phyloP scores from a whole-genome alignment of 2,888 invertebrate species.

The Beris chalybata region DNA sequence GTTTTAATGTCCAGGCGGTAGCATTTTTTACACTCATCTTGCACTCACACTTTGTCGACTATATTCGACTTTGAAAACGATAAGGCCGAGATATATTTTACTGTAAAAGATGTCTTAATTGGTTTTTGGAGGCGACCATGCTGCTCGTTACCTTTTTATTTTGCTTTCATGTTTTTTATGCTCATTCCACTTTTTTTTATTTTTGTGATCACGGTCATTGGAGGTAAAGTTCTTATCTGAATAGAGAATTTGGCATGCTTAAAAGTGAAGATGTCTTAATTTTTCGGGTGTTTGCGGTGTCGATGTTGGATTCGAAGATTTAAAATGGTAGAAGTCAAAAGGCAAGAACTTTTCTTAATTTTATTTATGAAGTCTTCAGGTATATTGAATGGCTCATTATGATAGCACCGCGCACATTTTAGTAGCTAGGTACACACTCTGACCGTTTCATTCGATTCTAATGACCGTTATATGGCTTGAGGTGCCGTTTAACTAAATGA shows the following conservation, averaged over 20 bases:
- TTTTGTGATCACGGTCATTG: constrained; percentile 9
- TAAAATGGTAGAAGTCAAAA: constrained; percentile 10
- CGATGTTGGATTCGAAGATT: not conserved
- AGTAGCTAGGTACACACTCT: no score
- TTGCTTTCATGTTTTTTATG: constrained; percentile 15
- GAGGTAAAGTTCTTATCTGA: constrained; percentile 26
- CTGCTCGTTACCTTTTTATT: constrained; percentile 20
- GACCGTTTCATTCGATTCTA: no score
- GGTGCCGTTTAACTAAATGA: no score
- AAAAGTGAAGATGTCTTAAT: constrained; percentile 27
- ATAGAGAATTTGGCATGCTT: constrained; percentile 28
- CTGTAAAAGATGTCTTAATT: constrained; percentile 34
- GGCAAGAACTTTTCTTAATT: constrained; percentile 13
- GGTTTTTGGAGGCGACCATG: constrained; percentile 33
- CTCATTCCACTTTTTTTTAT: constrained; percentile 4
- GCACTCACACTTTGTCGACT: no score
- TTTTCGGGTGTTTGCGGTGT: constrained; percentile 4
- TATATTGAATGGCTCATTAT: constrained; percentile 19
- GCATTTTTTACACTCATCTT: no score
- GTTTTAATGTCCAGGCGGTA: no score
- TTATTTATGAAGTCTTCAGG: constrained; percentile 23
- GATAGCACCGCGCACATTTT: not conserved
- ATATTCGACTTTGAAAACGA: not conserved
- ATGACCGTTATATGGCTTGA: no score
- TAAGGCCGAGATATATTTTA: constrained; percentile 32